Evolutionary conservation across 2,797 vertebrate genomes (phyloP).

Genomic region (Tokudaia tokunoshimensis): DNA sequence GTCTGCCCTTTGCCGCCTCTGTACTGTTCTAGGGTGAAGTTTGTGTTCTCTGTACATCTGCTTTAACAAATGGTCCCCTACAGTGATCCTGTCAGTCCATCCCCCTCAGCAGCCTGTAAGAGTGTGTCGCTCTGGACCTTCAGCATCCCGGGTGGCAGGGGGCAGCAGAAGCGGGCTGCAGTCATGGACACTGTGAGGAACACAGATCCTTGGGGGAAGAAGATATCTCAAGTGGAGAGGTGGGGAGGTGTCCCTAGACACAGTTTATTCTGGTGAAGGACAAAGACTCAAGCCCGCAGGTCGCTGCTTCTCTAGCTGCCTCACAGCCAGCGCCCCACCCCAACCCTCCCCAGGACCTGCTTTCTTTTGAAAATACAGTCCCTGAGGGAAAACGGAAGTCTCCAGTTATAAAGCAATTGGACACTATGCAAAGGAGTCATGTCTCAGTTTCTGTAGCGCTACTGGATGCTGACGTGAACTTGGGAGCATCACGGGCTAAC

Average conservation of each 20-base stretch:
- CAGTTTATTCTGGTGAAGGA: background rate
- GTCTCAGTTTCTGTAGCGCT: background rate
- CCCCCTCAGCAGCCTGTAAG: background rate
- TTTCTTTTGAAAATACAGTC: background rate
- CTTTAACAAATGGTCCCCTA: background rate
- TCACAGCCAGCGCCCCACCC: background rate
- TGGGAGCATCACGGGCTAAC: background rate
- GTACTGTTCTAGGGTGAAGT: background rate
- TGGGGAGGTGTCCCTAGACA: background rate
- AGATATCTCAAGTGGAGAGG: background rate
- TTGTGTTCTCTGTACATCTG: background rate
- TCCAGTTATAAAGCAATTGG: background rate
- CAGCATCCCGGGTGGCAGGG: rapidly evolving
- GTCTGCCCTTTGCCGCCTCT: background rate
- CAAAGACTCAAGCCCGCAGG: background rate
- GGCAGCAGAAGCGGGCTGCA: background rate
- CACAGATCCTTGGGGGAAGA: background rate
- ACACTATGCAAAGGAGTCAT: background rate
- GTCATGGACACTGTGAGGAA: background rate
- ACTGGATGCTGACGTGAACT: background rate
- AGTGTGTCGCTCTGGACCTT: rapidly evolving
- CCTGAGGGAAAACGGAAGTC: background rate
- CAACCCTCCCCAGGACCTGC: background rate
- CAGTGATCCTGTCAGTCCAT: rapidly evolving
- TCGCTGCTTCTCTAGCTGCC: background rate